phyloP scores from a whole-genome alignment of 2,888 invertebrate species.

The Carterocephalus palaemon region DNA sequence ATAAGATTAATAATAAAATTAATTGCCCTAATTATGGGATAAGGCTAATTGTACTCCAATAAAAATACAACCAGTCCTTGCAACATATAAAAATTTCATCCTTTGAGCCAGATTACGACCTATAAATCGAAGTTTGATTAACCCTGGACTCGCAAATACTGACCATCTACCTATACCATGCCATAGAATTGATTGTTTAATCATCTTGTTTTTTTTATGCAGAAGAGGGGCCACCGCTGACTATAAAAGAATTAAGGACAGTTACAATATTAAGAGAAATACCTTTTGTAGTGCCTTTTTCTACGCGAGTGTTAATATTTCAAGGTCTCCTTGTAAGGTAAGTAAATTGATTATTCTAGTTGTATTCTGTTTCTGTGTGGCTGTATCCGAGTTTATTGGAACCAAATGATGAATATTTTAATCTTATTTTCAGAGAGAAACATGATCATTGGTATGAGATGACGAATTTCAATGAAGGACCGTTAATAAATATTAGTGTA shows the following conservation, averaged over 20 bases:
- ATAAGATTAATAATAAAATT: too few species aligned
- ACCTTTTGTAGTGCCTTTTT: constrained; percentile 96
- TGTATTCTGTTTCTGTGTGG: constrained; percentile 70
- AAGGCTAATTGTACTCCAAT: too few species aligned
- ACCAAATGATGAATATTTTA: constrained; percentile 79
- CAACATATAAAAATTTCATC: too few species aligned
- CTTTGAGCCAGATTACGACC: too few species aligned
- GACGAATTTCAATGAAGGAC: constrained; percentile 86
- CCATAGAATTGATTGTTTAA: too few species aligned
- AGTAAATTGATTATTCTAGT: constrained; percentile 15
- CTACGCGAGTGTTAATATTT: constrained; percentile 91
- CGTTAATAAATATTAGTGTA: constrained; percentile 86
- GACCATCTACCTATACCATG: too few species aligned
- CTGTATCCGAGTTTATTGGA: constrained; percentile 85
- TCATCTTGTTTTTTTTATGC: constrained; percentile 46
- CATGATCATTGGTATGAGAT: constrained; percentile 86
- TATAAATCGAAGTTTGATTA: too few species aligned
- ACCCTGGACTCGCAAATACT: too few species aligned
- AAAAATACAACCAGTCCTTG: too few species aligned
- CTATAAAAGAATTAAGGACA: constrained; percentile 92
- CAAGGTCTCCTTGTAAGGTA: constrained; percentile 82
- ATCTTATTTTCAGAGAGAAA: constrained; percentile 75
- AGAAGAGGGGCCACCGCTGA: constrained; percentile 90
- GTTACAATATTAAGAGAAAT: constrained; percentile 93
- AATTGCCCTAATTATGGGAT: too few species aligned